Evolutionary conservation across 2,113 vertebrate genomes (phyloP).

Genomic region (Pseudonaja textilis): DNA sequence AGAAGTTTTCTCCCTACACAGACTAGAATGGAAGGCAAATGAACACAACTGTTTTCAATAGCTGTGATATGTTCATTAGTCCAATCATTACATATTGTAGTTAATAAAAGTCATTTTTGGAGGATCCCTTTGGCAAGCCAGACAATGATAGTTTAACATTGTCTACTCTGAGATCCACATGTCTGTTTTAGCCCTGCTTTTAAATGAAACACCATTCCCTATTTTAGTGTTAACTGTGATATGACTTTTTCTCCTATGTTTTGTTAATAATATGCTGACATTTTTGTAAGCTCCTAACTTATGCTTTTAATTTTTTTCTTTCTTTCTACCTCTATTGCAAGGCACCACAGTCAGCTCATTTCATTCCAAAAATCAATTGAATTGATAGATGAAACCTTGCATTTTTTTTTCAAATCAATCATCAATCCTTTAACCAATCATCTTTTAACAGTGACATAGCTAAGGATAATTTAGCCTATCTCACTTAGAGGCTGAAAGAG

Average conservation of each 20-base stretch:
- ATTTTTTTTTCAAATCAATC: not conserved
- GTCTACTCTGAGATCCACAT: not conserved
- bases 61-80: not conserved
- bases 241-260: not conserved
- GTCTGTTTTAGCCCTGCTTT: not conserved
- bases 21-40: not conserved
- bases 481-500: not conserved
- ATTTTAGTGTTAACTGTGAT: not conserved
- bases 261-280: not conserved
- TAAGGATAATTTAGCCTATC: not conserved
- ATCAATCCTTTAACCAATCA: not conserved
- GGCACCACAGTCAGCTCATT: not conserved
- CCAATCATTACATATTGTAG: not conserved
- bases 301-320: not conserved
- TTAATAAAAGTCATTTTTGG: not conserved
- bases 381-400: not conserved
- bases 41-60: not conserved
- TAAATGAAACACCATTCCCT: not conserved
- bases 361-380: not conserved
- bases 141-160: not conserved
- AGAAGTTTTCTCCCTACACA: rapidly evolving
- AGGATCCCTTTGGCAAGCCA: not conserved
- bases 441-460: not conserved
- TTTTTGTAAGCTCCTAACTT: not conserved
- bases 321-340: not conserved